Base-by-base conservation (phyloP, 2,113 vertebrate genomes). In the Lasiurus cinereus region DNA sequence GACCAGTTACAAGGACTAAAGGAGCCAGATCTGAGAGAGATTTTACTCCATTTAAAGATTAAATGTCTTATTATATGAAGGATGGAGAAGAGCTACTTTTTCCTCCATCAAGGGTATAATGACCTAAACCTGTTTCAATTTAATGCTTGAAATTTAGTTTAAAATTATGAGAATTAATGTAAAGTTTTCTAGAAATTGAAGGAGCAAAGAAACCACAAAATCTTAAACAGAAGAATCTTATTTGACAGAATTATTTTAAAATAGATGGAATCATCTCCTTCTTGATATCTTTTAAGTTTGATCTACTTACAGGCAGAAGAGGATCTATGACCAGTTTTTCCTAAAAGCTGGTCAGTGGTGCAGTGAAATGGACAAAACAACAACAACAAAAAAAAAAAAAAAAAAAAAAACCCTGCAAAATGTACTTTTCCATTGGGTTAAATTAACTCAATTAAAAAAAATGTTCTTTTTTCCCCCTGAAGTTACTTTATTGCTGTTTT, bases 231-330 rank as follows among this genome's bases (percentile, higher is more conserved):
- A 18, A 64, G 29, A 64, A 83, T 88, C 11, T 83, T n/a, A 39
- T 56, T 95, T 59, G 33, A 90, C 36, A 66, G 76, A 90, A 77
- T 78, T 80, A 78, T 59, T 69, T 93, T 52, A 59, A 78, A 62
- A 88, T 79, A 83, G 18, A 73, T 6, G 54, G 31, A 66, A 54
- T 29, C n/a, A 54, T 78, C n/a, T 69, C 21, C 31, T 86, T 31
- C n/a, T 67, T 88, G 56, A 14, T 52, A 39, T 2, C 21, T 39
- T 50, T 12, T 78, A 66, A 78, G 22, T 84, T 5, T 80, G 72
- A 43, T 69, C 6, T 22, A 33, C 14, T 88, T 79, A 90, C 8
- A 74, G n/a, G 27, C 10, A 78, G 88, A 79, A 56, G 46, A 78
- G 29, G 24, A 64, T 27, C 39, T 1, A 21, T 59, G 14, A 36